Percentiles rank a stretch among this genome's conserved stretches.
Evolutionary conservation across 2,888 invertebrate species (phyloP).

Genomic region (Tenthredo scrophulariae): DNA sequence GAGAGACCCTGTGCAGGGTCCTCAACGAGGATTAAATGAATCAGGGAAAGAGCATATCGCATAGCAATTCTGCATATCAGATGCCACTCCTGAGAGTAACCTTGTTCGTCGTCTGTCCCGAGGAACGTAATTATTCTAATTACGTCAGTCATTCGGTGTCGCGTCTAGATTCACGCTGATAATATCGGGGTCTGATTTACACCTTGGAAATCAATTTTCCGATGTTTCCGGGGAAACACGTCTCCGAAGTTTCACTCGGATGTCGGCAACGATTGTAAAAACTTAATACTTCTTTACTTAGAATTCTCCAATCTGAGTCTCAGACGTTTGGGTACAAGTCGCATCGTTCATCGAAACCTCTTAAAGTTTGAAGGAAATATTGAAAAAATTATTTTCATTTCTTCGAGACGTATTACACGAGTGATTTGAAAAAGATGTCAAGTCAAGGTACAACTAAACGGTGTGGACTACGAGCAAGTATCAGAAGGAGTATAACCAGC

Average conservation of each 20-base stretch:
- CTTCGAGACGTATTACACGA: too few species aligned
- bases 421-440: too few species aligned
- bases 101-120: not conserved
- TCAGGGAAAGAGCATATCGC: not conserved
- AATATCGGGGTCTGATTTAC: not conserved
- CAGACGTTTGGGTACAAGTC: too few species aligned
- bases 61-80: not conserved
- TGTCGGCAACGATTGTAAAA: too few species aligned
- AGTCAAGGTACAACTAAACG: not conserved
- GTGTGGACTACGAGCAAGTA: not conserved
- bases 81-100: not conserved
- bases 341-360: too few species aligned
- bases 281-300: too few species aligned
- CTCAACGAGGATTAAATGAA: not conserved
- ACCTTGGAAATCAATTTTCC: not conserved
- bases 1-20: not conserved
- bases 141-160: not conserved
- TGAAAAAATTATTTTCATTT: too few species aligned
- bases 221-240: not conserved
- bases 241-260: not conserved
- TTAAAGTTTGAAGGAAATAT: too few species aligned
- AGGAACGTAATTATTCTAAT: slow-evolving; percentile 10
- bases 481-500: not conserved
- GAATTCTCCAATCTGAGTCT: too few species aligned
- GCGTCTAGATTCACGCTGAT: not conserved